Conservation (phyloP, 2,888 invertebrate genomes). For the Cantharis nigra region DNA sequence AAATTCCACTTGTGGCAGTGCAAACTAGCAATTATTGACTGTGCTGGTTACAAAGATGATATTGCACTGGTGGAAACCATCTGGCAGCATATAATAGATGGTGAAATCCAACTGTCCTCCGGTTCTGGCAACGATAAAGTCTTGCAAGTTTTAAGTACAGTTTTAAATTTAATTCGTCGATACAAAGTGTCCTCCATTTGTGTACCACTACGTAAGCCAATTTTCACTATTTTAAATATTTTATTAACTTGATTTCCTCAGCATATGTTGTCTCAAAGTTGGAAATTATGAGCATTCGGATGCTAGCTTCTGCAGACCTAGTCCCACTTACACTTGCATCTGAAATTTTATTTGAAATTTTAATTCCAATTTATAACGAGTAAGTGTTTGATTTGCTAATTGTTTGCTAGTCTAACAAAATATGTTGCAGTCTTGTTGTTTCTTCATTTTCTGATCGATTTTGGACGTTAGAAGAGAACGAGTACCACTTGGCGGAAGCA, state of each 20-base stretch:
- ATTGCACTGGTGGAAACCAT: constrained; percentile 84
- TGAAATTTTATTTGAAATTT: constrained; percentile 60
- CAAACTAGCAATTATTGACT: constrained; percentile 92
- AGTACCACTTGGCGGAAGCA: constrained; percentile 81
- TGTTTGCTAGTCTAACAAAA: background rate
- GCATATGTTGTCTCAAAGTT: constrained; percentile 77
- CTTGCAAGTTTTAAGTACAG: constrained; percentile 73
- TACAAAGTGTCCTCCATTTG: constrained; percentile 84
- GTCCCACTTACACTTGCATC: constrained; percentile 66
- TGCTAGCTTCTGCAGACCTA: constrained; percentile 72
- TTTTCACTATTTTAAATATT: background rate
- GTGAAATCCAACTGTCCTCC: constrained; percentile 60
- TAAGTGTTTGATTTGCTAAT: background rate
- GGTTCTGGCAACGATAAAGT: constrained; percentile 64
- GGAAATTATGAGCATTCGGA: constrained; percentile 76
- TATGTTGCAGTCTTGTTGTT: constrained; percentile 33
- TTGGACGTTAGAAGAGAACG: constrained; percentile 84
- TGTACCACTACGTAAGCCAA: constrained; percentile 78
- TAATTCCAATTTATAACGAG: constrained; percentile 19
- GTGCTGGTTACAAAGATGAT: constrained; percentile 87
- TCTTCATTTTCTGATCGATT: constrained; percentile 61
- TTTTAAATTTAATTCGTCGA: constrained; percentile 75
- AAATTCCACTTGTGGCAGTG: constrained; percentile 90
- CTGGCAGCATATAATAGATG: constrained; percentile 83
- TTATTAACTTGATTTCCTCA: constrained; percentile 39